Base-by-base conservation (phyloP, 2,888 invertebrate genomes). In the Synergus laeviventris region DNA sequence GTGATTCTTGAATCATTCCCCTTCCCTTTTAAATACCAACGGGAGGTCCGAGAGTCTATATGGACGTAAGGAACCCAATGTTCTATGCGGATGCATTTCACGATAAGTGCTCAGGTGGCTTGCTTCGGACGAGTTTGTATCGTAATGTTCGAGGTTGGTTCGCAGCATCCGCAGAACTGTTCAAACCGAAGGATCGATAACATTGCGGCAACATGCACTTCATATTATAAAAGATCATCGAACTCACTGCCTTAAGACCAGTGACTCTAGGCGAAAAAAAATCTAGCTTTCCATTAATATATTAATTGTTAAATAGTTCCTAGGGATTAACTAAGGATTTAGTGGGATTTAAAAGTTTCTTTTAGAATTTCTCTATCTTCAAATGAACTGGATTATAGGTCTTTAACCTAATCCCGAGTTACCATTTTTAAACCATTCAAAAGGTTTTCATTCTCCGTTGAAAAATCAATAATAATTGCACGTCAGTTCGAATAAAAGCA, bases 71-170 rank as follows among this genome's bases (percentile, higher is more conserved):
- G 42, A 45, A 24, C 62, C 49, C 66, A 49, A 16, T 49, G 66
- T 45, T 31, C 31, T 70, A 70, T 70, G 70, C 49, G 70, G 49
- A 70, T 70, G 70, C 49, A 49, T 70, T 49, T 70, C 70, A 70
- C 24, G 70, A 70, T 70, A 70, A 70, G 49, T 70, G 31, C 70
- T 36, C 70, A 70, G 70, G 70, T 70, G 70, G 70, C 49, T 70
- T 49, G 70, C 70, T 70, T 70, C 70, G 49, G 70, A 70, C 70
- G 70, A 70, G 70, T 70, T 70, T 70, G 49, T 70, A 70, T 70
- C 70, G 70, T 70, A 70, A 70, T 70, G 70, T 70, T 70, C 70
- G 45, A 49, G 49, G 49, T 49, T 49, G 70, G 49, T 31, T 70
- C 31, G 70, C 70, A 70, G 70, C 70, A 70, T 70, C 70, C 70